Conservation (phyloP, 2,888 invertebrate genomes). For the Linnaemya tessellans region DNA sequence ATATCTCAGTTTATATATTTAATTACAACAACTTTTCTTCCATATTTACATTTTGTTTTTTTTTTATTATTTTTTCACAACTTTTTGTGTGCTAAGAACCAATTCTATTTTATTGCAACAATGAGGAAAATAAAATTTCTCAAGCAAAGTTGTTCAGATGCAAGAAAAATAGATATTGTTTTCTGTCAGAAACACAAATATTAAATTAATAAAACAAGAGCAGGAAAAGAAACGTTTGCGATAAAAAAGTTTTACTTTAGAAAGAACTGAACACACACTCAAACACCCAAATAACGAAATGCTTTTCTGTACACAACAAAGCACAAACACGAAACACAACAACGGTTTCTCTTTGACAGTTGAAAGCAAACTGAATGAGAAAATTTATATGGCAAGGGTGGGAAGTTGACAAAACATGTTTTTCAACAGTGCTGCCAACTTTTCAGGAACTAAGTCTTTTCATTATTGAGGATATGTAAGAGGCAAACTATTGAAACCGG, state of each 20-base stretch:
- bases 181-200: slow-evolving; percentile 17
- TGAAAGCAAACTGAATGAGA: slow-evolving; percentile 55
- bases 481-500: no score
- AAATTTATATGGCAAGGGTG: slow-evolving; percentile 19
- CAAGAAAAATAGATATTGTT: slow-evolving; percentile 19
- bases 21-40: slow-evolving; percentile 18
- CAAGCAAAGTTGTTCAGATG: background rate
- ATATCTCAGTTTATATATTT: background rate
- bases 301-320: slow-evolving; percentile 31
- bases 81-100: background rate
- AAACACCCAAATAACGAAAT: slow-evolving; percentile 8
- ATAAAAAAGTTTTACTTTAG: slow-evolving; percentile 28
- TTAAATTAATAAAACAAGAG: slow-evolving; percentile 23
- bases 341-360: slow-evolving; percentile 46
- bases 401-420: background rate
- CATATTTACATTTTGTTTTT: slow-evolving; percentile 51
- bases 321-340: slow-evolving; percentile 5
- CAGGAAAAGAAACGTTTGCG: slow-evolving; percentile 13
- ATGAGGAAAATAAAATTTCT: background rate
- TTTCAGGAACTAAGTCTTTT: no score
- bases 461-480: no score
- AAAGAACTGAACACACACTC: background rate
- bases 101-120: background rate
- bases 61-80: slow-evolving; percentile 5
- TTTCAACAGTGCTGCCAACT: slow-evolving; percentile 17